Evolutionary conservation across 2,113 vertebrate species (phyloP).

Genomic region (Casuarius casuarius): DNA sequence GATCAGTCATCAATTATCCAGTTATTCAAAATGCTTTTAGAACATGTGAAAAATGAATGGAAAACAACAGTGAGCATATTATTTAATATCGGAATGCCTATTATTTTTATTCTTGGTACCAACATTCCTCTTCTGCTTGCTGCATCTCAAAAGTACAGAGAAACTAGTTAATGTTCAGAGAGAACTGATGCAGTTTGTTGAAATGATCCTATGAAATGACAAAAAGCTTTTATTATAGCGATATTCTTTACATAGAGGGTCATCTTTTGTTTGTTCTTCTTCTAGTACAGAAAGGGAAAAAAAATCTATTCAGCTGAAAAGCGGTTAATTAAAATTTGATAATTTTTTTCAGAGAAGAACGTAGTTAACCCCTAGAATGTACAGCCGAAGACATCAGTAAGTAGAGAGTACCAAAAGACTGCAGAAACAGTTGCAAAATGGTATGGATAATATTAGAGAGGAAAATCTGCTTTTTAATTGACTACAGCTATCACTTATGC

Average conservation of each 20-base stretch:
- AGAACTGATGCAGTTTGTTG: fast-evolving
- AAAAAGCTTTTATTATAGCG: too few species aligned
- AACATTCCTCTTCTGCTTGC: too few species aligned
- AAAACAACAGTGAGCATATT: fast-evolving
- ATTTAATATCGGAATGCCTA: neutral
- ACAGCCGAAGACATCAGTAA: too few species aligned
- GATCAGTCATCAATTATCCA: neutral
- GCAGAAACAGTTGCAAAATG: too few species aligned
- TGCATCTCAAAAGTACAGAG: fast-evolving
- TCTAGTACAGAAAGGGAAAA: neutral
- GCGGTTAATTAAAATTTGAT: fast-evolving
- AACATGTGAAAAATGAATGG: neutral
- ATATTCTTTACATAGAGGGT: neutral
- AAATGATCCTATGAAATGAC: neutral
- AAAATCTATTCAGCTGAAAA: neutral
- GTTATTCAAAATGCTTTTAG: neutral
- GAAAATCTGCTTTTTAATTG: too few species aligned
- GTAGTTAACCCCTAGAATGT: fast-evolving
- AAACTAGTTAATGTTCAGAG: neutral
- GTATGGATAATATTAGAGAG: too few species aligned
- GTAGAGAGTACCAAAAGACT: too few species aligned
- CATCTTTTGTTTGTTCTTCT: neutral
- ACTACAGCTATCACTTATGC: too few species aligned
- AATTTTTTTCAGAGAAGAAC: fast-evolving
- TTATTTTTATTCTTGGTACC: fast-evolving